These are phyloP conservation scores for Micromussa lordhowensis DNA, from an alignment of 92 coral and sea anemone genomes.

Conservation along the genomic window DNA sequence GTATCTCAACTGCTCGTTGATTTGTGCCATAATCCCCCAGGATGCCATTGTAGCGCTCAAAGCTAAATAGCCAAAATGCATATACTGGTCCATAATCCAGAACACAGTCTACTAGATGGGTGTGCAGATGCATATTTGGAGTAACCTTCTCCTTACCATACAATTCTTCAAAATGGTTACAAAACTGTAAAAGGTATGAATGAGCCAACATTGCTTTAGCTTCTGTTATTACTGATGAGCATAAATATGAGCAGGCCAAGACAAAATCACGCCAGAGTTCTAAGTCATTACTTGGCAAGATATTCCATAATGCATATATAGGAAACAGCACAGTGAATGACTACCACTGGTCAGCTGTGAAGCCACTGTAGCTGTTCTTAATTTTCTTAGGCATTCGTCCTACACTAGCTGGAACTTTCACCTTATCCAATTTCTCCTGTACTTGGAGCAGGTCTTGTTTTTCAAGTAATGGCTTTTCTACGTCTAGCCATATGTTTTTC, in stretches of 20 bases:
- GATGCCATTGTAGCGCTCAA: constrained; percentile 68
- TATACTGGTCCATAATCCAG: constrained; percentile 69
- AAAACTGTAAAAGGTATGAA: constrained; percentile 39
- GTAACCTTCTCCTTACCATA: constrained; percentile 56
- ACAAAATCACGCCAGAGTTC: constrained; percentile 65
- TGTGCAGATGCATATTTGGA: constrained; percentile 73
- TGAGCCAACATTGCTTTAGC: constrained; percentile 46
- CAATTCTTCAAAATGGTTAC: constrained; percentile 47
- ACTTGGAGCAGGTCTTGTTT: constrained; percentile 38
- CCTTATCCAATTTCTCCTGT: constrained; percentile 51
- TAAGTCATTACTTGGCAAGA: constrained; percentile 44
- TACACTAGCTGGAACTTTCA: constrained; percentile 56
- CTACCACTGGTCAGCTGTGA: constrained; percentile 85
- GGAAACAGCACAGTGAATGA: constrained; percentile 57
- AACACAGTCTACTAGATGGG: constrained; percentile 60
- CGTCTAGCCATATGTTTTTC: constrained; percentile 45
- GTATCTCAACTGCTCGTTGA: constrained; percentile 53
- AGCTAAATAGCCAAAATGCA: constrained; percentile 67
- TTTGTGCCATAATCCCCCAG: constrained; percentile 61
- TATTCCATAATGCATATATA: constrained; percentile 58
- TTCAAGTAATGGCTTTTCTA: constrained; percentile 21
- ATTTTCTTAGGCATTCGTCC: constrained; percentile 71
- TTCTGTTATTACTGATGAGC: constrained; percentile 38
- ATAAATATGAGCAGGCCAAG: constrained; percentile 48
- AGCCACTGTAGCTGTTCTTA: constrained; percentile 63